Evolutionary conservation across 2,113 vertebrate species (phyloP), one percentile per base, ranked within the genome.

Genomic region (Bujurquina vittata): DNA sequence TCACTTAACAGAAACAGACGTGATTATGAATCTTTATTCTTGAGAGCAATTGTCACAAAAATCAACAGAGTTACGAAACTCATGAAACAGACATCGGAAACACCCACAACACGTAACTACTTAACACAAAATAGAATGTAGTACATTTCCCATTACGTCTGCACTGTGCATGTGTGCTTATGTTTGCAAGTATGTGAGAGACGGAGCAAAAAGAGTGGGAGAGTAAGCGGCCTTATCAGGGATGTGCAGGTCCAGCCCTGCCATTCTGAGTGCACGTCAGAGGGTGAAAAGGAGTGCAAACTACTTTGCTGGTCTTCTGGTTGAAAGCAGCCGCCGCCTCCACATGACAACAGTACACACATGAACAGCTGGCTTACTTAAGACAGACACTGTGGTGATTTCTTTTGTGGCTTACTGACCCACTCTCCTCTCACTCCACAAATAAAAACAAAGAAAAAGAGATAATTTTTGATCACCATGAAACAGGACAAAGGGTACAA

Each of bases 161-260:
- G 54, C 22, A 76, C 29, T 67, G 65, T 74, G 59, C 69, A 54
- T 77, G 75, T 55, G 35, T 65, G 81, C 76, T 75, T 85, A 60
- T 87, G 65, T 81, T 77, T 76, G 85, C 72, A 74, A 84, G 73
- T 76, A 62, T 58, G 52, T 33, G 76, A 81, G 79, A 63, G 58
- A 74, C 3, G 0, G 26, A 52, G 33, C 69, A 61, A 35, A 46
- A 23, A 26, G 49, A 57, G 81, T 65, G 75, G 67, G 75, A 86
- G 83, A 79, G 59, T 79, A 90, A 81, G 84, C n/a, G 20, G 79
- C 86, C 89, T 94, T 93, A 94, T 95, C 91, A 84, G 87, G 85
- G 61, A 63, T 77, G 33, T 88, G 89, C 93, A 94, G 93, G 88
- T 91, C 90, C 84, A 80, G 69, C 58, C 80, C 63, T 88, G 86